phyloP scores from a whole-genome alignment of 2,888 invertebrate genomes.

The Drosophila silvestris region DNA sequence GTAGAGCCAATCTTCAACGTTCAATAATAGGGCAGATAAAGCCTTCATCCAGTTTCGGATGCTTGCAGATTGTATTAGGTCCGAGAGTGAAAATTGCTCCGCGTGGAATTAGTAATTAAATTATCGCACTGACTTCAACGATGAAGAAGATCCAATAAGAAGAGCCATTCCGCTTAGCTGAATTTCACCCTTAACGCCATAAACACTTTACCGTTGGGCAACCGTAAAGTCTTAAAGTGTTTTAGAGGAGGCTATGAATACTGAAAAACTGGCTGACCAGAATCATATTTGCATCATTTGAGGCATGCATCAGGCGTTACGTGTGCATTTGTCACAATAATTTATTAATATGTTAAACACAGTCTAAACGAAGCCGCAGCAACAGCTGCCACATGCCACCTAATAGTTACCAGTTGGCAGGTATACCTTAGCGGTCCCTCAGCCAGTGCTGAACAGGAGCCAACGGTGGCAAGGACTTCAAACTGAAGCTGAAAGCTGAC shows the following conservation, averaged over 20 bases:
- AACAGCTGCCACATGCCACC: constrained; percentile 40
- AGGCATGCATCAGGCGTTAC: constrained; percentile 41
- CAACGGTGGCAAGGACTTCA: constrained; percentile 39
- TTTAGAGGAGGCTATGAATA: constrained; percentile 13
- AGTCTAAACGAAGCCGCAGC: constrained; percentile 65
- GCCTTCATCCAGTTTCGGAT: neutral
- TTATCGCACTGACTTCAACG: no score
- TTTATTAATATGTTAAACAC: constrained; percentile 78
- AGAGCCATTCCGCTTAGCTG: neutral
- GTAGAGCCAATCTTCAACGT: neutral
- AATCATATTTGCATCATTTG: constrained; percentile 49
- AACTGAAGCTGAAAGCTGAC: constrained; percentile 44
- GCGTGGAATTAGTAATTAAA: neutral
- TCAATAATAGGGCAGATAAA: neutral
- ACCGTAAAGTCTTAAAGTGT: constrained; percentile 2
- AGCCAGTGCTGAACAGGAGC: constrained; percentile 36
- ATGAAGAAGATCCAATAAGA: neutral
- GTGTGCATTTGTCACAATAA: constrained; percentile 74
- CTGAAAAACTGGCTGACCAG: constrained; percentile 16
- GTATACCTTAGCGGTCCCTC: constrained; percentile 42
- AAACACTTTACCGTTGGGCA: constrained; percentile 19
- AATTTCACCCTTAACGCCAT: constrained; percentile 6
- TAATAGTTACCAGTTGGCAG: constrained; percentile 22
- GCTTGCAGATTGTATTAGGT: neutral
- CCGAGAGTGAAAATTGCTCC: neutral